Conservation (phyloP, 2,113 vertebrate species). For the Ceyx cyanopectus region DNA sequence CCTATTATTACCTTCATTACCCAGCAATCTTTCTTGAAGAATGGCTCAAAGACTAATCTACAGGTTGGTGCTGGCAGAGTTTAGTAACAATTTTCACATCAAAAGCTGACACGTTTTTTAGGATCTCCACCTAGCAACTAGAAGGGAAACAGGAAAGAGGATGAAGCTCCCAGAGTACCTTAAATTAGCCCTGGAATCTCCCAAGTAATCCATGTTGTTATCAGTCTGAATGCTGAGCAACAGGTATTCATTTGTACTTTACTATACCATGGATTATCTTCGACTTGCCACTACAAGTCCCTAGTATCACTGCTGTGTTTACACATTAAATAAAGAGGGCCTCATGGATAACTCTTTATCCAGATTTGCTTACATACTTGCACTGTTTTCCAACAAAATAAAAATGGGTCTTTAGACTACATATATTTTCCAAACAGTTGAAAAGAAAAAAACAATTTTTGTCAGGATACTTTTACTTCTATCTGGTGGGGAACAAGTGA, state of each 20-base stretch:
- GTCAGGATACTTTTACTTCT: neutral
- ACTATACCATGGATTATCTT: neutral
- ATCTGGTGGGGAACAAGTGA: neutral
- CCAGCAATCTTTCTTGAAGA: neutral
- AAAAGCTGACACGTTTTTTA: conserved; percentile 10
- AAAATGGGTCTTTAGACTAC: neutral
- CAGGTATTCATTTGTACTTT: neutral
- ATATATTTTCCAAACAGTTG: neutral
- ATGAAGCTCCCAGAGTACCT: neutral
- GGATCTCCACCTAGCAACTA: conserved; percentile 1
- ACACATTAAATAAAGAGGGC: neutral
- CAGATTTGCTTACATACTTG: neutral
- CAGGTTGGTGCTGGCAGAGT: neutral
- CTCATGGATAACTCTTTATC: neutral
- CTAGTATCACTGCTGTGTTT: neutral
- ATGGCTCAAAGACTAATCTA: conserved; percentile 12
- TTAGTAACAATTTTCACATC: neutral
- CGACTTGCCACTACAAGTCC: neutral
- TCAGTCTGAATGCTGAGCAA: neutral
- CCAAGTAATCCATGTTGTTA: neutral
- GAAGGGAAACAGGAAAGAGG: neutral
- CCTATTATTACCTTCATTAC: neutral
- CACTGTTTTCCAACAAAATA: neutral
- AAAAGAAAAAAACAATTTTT: neutral
- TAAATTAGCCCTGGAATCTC: neutral